These are phyloP conservation scores for human (Homo sapiens) DNA, from an alignment of 2,113 vertebrate genomes.

Conservation along the genomic window GRCh38 chr13:58878501-58879000, in stretches of 20 bases:
- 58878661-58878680: neutral
- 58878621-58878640: neutral
- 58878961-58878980: constrained; percentile 33
- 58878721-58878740: constrained; percentile 1
- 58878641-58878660: neutral
- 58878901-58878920: constrained; percentile 65
- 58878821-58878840: constrained; percentile 24
- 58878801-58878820: neutral
- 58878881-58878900: constrained; percentile 47
- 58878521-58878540: neutral
- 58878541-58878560: neutral
- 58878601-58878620: neutral
- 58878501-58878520: neutral
- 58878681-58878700: neutral
- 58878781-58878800: neutral
- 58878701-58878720: neutral
- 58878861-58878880: neutral
- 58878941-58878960: constrained; percentile 54
- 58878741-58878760: neutral
- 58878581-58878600: neutral
- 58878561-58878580: neutral
- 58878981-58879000: constrained; percentile 55
- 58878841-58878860: neutral
- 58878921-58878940: constrained; percentile 44
- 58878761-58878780: neutral